Evolutionary conservation across 2,113 vertebrate species (phyloP).

Genomic region (Erythrocebus patas): DNA sequence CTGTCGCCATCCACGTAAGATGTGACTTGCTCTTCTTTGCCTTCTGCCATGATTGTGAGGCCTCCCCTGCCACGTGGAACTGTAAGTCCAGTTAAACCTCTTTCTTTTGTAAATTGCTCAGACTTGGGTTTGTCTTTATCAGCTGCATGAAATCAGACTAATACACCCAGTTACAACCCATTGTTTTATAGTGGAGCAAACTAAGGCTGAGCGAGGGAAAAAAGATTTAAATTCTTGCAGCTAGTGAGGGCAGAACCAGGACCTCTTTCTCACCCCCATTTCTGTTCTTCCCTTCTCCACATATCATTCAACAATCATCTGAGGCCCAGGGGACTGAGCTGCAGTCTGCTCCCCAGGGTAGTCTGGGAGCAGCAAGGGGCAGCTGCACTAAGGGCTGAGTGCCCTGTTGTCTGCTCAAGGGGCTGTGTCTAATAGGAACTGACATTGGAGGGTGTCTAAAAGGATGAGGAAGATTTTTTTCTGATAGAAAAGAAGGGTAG

Average conservation of each 20-base stretch:
- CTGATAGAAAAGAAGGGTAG: background rate
- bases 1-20: no score
- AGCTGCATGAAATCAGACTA: no score
- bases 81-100: no score
- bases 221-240: background rate
- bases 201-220: background rate
- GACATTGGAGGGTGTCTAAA: background rate
- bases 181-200: background rate
- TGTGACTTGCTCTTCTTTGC: no score
- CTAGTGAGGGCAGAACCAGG: background rate
- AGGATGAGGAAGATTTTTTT: background rate
- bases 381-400: background rate
- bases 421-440: background rate
- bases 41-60: no score
- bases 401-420: background rate
- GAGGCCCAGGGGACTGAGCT: background rate
- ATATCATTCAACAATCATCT: rapidly evolving
- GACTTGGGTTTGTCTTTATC: no score
- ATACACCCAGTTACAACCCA: background rate
- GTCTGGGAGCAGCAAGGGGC: rapidly evolving
- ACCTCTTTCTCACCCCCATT: rapidly evolving
- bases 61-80: no score
- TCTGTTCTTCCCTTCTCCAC: rapidly evolving
- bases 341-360: background rate
- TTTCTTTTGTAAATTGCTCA: no score